phyloP scores from a whole-genome alignment of 2,888 invertebrate species.

The Endomychus coccineus region DNA sequence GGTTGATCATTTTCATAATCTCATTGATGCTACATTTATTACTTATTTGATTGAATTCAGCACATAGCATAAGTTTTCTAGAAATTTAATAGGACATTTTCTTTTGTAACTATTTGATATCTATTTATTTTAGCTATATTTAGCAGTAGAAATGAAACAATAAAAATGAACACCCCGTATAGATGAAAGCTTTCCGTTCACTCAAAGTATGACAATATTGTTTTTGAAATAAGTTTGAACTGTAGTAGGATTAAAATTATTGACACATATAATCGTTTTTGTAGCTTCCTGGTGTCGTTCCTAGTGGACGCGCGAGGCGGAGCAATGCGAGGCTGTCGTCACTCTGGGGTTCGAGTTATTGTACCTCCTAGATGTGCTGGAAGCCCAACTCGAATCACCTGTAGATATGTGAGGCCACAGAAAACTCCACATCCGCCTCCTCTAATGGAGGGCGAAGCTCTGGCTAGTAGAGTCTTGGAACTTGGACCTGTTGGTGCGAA shows the following conservation, averaged over 20 bases:
- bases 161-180: no score
- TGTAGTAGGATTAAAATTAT: conserved; percentile 8
- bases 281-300: conserved; percentile 95
- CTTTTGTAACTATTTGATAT: no score
- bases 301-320: conserved; percentile 99
- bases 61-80: no score
- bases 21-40: no score
- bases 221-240: conserved; percentile 6
- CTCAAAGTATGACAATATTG: no score
- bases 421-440: conserved; percentile 83
- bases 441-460: conserved; percentile 95
- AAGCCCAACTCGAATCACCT: conserved; percentile 94
- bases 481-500: conserved; percentile 93
- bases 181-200: no score
- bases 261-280: conserved; percentile 6
- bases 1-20: no score
- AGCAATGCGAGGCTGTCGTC: conserved; percentile 97
- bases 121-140: no score
- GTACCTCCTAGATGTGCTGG: conserved; percentile 94
- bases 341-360: conserved; percentile 93
- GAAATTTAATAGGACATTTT: no score
- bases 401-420: conserved; percentile 74
- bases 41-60: no score
- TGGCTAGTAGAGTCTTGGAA: conserved; percentile 90
- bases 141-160: no score